Conservation (phyloP, 1,140 invertebrate genomes). For the Diorhabda sublineata region DNA sequence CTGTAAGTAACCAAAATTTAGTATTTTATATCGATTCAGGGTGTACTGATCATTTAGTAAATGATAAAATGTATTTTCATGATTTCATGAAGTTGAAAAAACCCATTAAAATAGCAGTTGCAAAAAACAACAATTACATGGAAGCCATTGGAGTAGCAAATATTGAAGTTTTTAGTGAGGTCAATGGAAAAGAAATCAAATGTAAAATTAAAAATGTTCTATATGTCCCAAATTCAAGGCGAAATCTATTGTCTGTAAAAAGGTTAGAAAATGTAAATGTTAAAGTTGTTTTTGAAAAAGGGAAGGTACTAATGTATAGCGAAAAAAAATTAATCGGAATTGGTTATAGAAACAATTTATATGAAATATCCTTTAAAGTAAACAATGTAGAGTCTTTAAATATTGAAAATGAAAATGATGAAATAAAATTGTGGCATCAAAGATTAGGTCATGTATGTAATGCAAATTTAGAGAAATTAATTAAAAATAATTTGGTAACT, state of each 20-base stretch:
- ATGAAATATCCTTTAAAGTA: too few relatives aligned
- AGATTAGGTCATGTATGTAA: too few relatives aligned
- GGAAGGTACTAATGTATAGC: too few relatives aligned
- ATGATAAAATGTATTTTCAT: background rate
- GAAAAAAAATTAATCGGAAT: too few relatives aligned
- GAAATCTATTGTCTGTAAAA: background rate
- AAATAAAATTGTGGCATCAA: too few relatives aligned
- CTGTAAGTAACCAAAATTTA: background rate
- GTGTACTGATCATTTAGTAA: background rate
- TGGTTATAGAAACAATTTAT: too few relatives aligned
- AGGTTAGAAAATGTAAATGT: too few relatives aligned
- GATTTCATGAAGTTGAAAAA: background rate
- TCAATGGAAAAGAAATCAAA: background rate
- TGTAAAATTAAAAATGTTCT: background rate
- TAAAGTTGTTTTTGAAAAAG: too few relatives aligned
- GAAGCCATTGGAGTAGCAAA: conserved; percentile 10
- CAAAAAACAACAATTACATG: conserved; percentile 5
- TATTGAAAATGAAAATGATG: too few relatives aligned
- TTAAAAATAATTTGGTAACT: too few relatives aligned
- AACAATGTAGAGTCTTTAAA: too few relatives aligned
- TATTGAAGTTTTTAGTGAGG: background rate
- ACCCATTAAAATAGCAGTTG: background rate
- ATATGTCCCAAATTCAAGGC: background rate
- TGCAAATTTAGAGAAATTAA: too few relatives aligned
- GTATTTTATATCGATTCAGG: background rate